A percentile compares a stretch with the other conserved stretches of the same genome.
phyloP scores from a whole-genome alignment of 2,797 vertebrate species.

The Ptychobarbus kaznakovi region DNA sequence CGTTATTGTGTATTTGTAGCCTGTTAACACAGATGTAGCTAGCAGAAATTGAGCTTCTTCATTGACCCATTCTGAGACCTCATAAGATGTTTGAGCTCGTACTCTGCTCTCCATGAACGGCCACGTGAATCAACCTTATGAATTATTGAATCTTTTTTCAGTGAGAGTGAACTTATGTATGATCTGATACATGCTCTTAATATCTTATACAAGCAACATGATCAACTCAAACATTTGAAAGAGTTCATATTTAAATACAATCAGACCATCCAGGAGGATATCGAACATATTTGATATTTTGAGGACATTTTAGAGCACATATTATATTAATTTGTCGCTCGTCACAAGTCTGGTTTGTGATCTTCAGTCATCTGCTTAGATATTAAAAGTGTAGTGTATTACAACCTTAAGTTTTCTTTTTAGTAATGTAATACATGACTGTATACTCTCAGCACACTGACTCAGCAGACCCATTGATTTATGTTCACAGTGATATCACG shows the following conservation, averaged over 20 bases:
- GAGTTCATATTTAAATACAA: not conserved
- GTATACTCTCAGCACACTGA: not conserved
- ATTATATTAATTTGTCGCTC: not conserved
- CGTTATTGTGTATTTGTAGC: not conserved
- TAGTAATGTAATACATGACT: not conserved
- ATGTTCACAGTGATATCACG: slow-evolving; percentile 5
- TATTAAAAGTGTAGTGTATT: not conserved
- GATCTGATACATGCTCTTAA: not conserved
- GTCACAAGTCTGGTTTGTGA: not conserved
- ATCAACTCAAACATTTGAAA: not conserved
- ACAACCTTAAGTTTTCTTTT: not conserved
- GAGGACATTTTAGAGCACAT: not conserved
- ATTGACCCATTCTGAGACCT: not conserved
- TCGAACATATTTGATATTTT: not conserved
- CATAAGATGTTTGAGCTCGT: not conserved
- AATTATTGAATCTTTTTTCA: slow-evolving; percentile 5
- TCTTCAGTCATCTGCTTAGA: not conserved
- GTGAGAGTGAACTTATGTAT: not conserved
- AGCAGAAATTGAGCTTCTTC: not conserved
- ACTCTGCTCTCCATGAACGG: not conserved
- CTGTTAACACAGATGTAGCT: not conserved
- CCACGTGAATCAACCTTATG: not conserved
- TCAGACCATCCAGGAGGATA: not conserved
- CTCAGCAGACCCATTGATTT: slow-evolving; percentile 45
- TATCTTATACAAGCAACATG: not conserved